Base-by-base conservation (phyloP, 35 echinoderm and acorn worm species). In the Chiridota heheva region DNA sequence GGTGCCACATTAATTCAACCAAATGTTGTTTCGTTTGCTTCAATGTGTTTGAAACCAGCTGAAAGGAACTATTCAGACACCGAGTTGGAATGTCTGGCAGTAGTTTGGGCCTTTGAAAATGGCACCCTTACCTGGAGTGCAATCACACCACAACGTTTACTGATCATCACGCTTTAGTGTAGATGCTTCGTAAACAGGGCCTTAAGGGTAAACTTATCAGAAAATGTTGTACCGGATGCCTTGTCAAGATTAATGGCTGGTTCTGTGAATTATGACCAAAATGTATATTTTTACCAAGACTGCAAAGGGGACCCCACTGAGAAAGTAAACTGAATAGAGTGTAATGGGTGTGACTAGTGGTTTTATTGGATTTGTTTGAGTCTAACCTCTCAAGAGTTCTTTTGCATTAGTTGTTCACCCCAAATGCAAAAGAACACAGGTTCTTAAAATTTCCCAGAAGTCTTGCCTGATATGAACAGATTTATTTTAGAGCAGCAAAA, bases 41-140 rank as follows among this genome's bases (percentile, higher is more conserved):
- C 42, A 7, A 2, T 38, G 16, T 39, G 59, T n/a, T 32, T 82
- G 36, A 82, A 35, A 43, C 5, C 36, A 13, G 2, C 59, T 18
- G 60, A 82, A 26, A 33, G 78, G 5, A 82, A 82, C 27, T 82
- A 82, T 26, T 46, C 60, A 27, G 31, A 1, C 2, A 47, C 80
- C 17, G 80, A 82, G 29, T 42, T 51, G 13, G 80, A 82, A 68
- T 82, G 63, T 36, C 18, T 82, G n/a, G 61, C 79, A 32, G 27
- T 82, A 7, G 43, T 68, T 5, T 82, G 79, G 62, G 61, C 63
- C 3, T 57, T 80, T 43, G 76, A 80, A 80, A 80, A 47, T 80
- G 56, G 57, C 32, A 32, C 1, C 76, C 49, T 5, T 62, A 80
- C 8, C n/a, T 40, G 42, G 76, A 80, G 41, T 20, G 4, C 8